Conservation (phyloP, 2,888 invertebrate species). For the Pollenia labialis region DNA sequence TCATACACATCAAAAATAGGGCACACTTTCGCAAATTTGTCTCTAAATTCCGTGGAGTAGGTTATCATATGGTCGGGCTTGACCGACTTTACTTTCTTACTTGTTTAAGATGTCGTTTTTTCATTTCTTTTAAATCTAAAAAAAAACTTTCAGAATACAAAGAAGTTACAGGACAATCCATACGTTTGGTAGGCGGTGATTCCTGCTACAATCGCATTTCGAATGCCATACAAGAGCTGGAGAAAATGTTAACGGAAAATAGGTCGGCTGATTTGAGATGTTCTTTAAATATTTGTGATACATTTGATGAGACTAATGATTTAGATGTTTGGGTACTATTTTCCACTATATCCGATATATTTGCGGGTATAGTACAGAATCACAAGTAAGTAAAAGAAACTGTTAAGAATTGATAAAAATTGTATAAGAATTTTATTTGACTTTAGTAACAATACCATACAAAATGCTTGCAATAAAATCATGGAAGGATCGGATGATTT, state of each 20-base stretch:
- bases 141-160: constrained; percentile 80
- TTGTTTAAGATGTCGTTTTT: too few species aligned
- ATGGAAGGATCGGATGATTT: constrained; percentile 78
- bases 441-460: constrained; percentile 79
- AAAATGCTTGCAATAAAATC: constrained; percentile 78
- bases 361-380: constrained; percentile 81
- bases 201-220: constrained; percentile 81
- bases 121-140: not conserved
- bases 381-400: constrained; percentile 77
- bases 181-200: constrained; percentile 80
- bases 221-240: constrained; percentile 80
- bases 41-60: not conserved
- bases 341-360: constrained; percentile 80
- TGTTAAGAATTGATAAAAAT: not conserved
- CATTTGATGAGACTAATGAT: constrained; percentile 80
- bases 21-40: not conserved
- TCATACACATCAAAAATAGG: too few species aligned
- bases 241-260: constrained; percentile 78
- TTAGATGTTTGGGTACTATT: constrained; percentile 82
- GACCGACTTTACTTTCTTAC: too few species aligned
- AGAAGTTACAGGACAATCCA: constrained; percentile 82
- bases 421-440: not conserved
- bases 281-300: constrained; percentile 80
- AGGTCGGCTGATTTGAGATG: constrained; percentile 78
- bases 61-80: too few species aligned